Base-by-base conservation (phyloP, 2,888 invertebrate genomes). In the Scrobipalpa costella region DNA sequence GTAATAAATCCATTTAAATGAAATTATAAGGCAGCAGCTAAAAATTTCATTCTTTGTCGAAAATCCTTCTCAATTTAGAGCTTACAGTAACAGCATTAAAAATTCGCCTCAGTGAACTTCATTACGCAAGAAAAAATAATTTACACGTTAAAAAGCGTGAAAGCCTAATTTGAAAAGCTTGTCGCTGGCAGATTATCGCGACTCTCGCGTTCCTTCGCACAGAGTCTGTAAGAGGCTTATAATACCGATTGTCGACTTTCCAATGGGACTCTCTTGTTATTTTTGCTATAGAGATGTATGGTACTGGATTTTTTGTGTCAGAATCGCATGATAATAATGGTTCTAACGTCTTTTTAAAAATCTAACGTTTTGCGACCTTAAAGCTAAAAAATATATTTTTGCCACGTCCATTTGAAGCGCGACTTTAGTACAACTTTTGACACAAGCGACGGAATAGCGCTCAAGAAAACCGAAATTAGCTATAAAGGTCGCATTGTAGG, bases 101-200 rank as follows among this genome's bases (percentile, higher is more conserved):
- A 11, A 52, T 52, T 52, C 50, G 7, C 27, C 21, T 52, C 50
- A 21, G 50, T 6, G 50, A 21, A 11, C 11, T 21, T 13, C 3
- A 13, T 13, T 13, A 9, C 11, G 7, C 21, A 21, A 19, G 11
- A 66, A 71, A 76, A 79, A 77, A 71, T 77, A 76, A 80, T 82
- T 83, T 80, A 74, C 76, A 81, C 81, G 79, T 80, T 44, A 80
- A 83, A 85, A 84, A 79, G 74, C 76, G 67, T 67, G 68, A 72
- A 69, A 5, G 66, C 77, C 83, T 88, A 87, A 87, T 86, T 88
- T 84, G 75, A 74, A 73, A 86, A 85, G 78, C 85, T 79, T 85
- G 88, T 86, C 81, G 77, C 74, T 75, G 75, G 71, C 76, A 84
- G 87, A 88, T 88, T 85, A 88, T 85, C 85, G 79, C 73, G 83